Conservation (phyloP, 2,888 invertebrate genomes). For the Latrodectus elegans region DNA sequence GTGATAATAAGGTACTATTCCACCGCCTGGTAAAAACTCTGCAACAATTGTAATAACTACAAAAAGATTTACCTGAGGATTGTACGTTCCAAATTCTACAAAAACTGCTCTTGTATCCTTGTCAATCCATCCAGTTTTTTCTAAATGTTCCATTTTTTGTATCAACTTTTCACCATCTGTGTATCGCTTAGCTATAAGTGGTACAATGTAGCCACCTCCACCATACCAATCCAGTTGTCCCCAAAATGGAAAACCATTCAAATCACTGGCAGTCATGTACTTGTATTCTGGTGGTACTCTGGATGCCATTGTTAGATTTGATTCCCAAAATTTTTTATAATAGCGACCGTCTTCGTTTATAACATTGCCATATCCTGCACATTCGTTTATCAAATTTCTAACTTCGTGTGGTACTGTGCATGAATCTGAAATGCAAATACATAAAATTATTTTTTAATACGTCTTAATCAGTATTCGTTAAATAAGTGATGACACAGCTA, state of each 20-base stretch:
- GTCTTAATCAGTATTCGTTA: too few relatives aligned
- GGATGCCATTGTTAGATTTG: slow-evolving; percentile 38
- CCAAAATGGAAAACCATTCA: slow-evolving; percentile 75
- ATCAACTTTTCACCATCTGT: slow-evolving; percentile 53
- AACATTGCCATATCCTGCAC: slow-evolving; percentile 58
- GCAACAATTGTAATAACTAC: slow-evolving; percentile 71
- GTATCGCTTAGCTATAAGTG: slow-evolving; percentile 73
- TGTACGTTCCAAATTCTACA: slow-evolving; percentile 77
- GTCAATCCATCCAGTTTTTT: slow-evolving; percentile 75
- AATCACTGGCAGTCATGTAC: slow-evolving; percentile 73
- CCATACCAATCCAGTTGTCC: slow-evolving; percentile 75
- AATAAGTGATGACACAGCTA: too few relatives aligned
- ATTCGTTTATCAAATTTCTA: slow-evolving; percentile 36
- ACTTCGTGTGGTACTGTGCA: slow-evolving; percentile 51
- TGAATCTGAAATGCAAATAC: slow-evolving; percentile 35
- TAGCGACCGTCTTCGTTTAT: slow-evolving; percentile 47
- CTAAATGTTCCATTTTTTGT: slow-evolving; percentile 71
- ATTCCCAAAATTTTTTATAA: slow-evolving; percentile 45
- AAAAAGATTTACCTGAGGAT: slow-evolving; percentile 74
- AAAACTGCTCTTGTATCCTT: slow-evolving; percentile 77
- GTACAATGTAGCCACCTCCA: slow-evolving; percentile 77
- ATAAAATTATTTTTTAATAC: background rate
- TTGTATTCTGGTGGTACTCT: slow-evolving; percentile 65
- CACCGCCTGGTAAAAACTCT: slow-evolving; percentile 72
- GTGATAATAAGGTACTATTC: slow-evolving; percentile 70